Evolutionary conservation across 2,113 vertebrate genomes (phyloP), one percentile per base, ranked within the genome.

Genomic region (Dromiciops gliroides): DNA sequence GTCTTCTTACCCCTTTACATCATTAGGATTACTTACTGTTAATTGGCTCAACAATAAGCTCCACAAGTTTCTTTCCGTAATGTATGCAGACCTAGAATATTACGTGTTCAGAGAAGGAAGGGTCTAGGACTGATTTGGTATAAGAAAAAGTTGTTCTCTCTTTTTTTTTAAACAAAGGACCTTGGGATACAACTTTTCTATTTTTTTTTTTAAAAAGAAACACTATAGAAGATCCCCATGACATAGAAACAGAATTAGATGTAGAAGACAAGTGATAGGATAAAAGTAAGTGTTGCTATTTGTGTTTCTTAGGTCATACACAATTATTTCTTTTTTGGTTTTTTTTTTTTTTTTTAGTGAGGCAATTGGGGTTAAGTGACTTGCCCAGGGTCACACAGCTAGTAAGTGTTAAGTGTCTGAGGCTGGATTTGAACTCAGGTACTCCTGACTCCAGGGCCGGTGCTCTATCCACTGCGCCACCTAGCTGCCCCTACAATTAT

Each of bases 51-150:
- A 83, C 37, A 83, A 44, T 44, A 23, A 83, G 1, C 37, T 83
- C 67, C n/a, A 83, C n/a, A 83, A 44, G 8, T 44, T 44, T 83
- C 19, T 44, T 83, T 83, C 67, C 8, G 3, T 83, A 83, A 44
- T 44, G n/a, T 44, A 22, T 44, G 16, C 16, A 75, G 37, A 44
- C 37, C 16, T 44, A 83, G 6, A 83, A 83, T 44, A 83, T 44
- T 83, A 83, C 44, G n/a, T 44, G n/a, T 6, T 44, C 1, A 83
- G n/a, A 83, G 19, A 83, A 75, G 44, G 16, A 75, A 83, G n/a
- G n/a, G 6, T 22, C n/a, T 44, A 44, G 19, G 0, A 44, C 16
- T 44, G 0, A n/a, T n/a, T n/a, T n/a, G n/a, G n/a, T n/a, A n/a
- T 83, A 83, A 44, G 7, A 44, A n/a, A 75, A 75, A 5, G 19